Evolutionary conservation across 1,140 invertebrate species (phyloP), one percentile per base, ranked within the genome.

Genomic region (Drosophila arizonae): DNA sequence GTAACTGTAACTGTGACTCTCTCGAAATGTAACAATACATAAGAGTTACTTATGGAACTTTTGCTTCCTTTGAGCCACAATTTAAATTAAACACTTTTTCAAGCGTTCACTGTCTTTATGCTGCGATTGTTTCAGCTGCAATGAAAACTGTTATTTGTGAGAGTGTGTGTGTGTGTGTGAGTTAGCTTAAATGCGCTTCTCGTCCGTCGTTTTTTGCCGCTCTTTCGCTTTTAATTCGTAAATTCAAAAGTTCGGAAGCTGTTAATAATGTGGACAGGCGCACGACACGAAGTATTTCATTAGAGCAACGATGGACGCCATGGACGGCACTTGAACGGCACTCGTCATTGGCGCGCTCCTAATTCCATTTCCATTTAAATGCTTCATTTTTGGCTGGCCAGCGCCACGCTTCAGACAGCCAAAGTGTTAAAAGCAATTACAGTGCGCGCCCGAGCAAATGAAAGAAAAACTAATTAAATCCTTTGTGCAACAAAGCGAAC

Each of bases 401-500:
- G 33, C 9, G 33, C 33, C 33, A 9, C 33, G 33, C 33, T 33
- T 8, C 63, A 71, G 66, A 77, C 65, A 51, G 69, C 63, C 55
- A 72, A 81, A 77, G 79, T 77, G 76, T 79, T 76, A 24, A 87
- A 87, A 84, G 85, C 79, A 87, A 87, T 87, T 87, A 88, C 84
- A 74, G 60, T 60, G 75, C 60, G 55, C 55, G 51, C 56, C 48
- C 56, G 58, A 72, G 26, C 76, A 84, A 87, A 87, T 87, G 79
- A 87, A 87, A 87, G 84, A 88, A 87, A 87, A 87, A 87, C 84
- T 87, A 87, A 87, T 87, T 87, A 87, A 87, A 88, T 88, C 84
- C 84, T 87, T 87, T 87, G 84, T 88, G 79, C 79, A 72, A 50
- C 41, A 68, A 33, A 57, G 56, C 63, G 41, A 46, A 39, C 41